Percentiles rank a stretch among this genome's conserved stretches.
Evolutionary conservation across 2,797 vertebrate genomes (phyloP).

Genomic region (Catamblyrhynchus diadema): DNA sequence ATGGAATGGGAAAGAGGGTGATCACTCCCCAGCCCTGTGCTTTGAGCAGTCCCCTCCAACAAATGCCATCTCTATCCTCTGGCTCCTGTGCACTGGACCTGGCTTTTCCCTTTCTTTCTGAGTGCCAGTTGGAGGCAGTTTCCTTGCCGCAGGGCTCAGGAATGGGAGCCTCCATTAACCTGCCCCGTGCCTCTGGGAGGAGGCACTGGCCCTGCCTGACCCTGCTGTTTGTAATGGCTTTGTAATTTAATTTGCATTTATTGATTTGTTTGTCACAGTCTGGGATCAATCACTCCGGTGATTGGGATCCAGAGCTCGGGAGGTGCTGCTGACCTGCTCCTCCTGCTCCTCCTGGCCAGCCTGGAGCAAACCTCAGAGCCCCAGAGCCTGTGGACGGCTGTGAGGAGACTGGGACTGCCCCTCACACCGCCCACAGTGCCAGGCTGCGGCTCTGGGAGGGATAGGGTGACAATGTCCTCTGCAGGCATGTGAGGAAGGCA

Average conservation of each 20-base stretch:
- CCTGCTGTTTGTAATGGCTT: neutral
- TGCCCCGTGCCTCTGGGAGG: neutral
- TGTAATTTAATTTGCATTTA: neutral
- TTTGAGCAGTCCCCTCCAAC: neutral
- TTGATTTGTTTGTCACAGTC: neutral
- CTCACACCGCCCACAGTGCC: fast-evolving
- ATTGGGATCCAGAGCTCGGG: fast-evolving
- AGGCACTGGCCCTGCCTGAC: neutral
- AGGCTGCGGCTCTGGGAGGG: neutral
- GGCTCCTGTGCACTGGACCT: neutral
- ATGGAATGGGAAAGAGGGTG: neutral
- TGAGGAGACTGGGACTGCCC: neutral
- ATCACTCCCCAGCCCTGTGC: neutral
- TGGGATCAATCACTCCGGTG: fast-evolving
- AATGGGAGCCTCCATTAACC: neutral
- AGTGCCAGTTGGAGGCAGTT: fast-evolving
- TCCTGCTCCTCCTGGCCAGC: neutral
- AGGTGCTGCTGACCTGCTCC: neutral
- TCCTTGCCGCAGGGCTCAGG: neutral
- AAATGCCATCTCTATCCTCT: neutral
- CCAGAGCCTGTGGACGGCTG: neutral
- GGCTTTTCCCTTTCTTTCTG: neutral
- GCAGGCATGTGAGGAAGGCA: neutral
- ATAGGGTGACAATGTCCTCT: neutral
- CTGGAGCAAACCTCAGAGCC: neutral